Conservation (phyloP, 1,140 invertebrate species). For the Danaus plexippus region DNA sequence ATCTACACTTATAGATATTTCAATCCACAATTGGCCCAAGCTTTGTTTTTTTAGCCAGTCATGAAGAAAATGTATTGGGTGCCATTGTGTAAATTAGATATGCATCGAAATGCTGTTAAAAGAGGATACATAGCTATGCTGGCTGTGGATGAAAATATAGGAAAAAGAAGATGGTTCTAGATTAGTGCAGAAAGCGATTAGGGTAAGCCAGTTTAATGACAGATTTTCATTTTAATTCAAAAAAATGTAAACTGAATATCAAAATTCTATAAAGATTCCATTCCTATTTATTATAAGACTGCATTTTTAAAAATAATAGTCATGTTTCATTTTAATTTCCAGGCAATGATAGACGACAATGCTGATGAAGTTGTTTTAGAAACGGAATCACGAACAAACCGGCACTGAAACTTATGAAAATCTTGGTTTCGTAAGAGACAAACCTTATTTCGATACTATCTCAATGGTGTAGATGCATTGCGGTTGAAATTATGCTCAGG, state of each 20-base stretch:
- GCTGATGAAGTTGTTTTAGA: conserved; percentile 99
- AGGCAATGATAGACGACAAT: conserved; percentile 94
- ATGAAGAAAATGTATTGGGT: conserved; percentile 90
- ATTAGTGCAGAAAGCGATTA: conserved; percentile 81
- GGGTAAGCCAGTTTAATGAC: conserved; percentile 70
- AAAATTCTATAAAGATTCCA: too few relatives aligned
- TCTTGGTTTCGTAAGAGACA: conserved; percentile 97
- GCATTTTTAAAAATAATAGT: conserved; percentile 11
- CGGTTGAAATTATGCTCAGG: conserved; percentile 96
- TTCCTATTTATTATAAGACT: conserved; percentile 11
- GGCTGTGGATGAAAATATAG: conserved; percentile 97
- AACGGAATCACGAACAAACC: conserved; percentile 99
- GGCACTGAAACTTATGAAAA: conserved; percentile 97
- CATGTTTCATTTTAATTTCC: conserved; percentile 34
- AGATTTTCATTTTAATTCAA: neutral
- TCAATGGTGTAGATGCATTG: conserved; percentile 98
- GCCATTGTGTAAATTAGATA: conserved; percentile 98
- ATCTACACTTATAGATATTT: conserved; percentile 99
- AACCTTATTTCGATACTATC: conserved; percentile 97
- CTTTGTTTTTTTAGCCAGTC: conserved; percentile 96
- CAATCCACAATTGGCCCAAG: conserved; percentile 99
- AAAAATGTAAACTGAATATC: too few relatives aligned
- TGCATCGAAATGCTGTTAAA: conserved; percentile 92
- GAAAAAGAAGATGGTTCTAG: conserved; percentile 89
- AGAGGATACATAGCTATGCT: conserved; percentile 99